Evolutionary conservation across 2,113 vertebrate species (phyloP), one percentile per base, ranked within the genome.

Genomic region (Nothobranchius furzeri): DNA sequence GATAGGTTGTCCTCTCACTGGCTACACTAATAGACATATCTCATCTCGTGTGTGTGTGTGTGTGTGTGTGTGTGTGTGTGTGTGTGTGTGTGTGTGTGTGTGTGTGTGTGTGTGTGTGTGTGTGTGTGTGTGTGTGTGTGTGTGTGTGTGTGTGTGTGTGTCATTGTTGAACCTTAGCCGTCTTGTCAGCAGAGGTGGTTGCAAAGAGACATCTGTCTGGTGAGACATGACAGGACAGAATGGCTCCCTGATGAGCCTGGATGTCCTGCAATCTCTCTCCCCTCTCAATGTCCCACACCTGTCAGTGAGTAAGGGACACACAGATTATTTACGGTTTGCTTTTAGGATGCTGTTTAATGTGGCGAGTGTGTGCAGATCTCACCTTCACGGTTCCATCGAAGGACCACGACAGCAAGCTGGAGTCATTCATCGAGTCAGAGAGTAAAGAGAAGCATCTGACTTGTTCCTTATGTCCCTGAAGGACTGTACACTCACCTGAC

Each of bases 311-410:
- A 24, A 25, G 25, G 67, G 17, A 37, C 25, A 55, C 40, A 12
- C 40, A 6, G 11, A 43, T 35, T 4, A 43, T 25, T 70, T 59
- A 45, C 6, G 1, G 7, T 49, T 50, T 59, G 1, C 49, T 52
- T 66, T 69, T 20, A 62, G 15, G 12, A 6, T 4, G 25, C 54
- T 53, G 24, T 51, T 45, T 24, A 61, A 46, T 59, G 6, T 30
- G 43, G 20, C 17, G 13, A 30, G n/a, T 12, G 47, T 53, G 60
- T 30, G 13, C 4, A 48, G 9, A 45, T 15, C 63, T 92, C 91
- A 98, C 98, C 95, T 96, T 98, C 60, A 94, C 92, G 0, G 96
- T 97, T 73, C 96, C 96, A 81, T 98, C 97, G 45, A 95, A 96
- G 6, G 97, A 98, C 96, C 98, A 99, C 35, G 96, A 96, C 74